phyloP scores from a whole-genome alignment of 2,797 vertebrate genomes.

The Spea hammondii region DNA sequence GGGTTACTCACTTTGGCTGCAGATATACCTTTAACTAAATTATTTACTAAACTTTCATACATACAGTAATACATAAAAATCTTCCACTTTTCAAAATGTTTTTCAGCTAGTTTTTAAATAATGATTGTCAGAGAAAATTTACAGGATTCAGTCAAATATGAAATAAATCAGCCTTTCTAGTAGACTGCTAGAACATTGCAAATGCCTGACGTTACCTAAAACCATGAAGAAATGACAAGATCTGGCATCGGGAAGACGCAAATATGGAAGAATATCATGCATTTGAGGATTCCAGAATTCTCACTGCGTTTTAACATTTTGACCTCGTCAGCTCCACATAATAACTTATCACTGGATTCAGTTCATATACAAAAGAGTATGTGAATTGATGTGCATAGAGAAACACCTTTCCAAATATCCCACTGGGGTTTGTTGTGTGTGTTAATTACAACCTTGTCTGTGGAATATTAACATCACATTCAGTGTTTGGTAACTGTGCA shows the following conservation, averaged over 20 bases:
- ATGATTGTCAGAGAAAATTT: neutral
- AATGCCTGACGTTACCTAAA: neutral
- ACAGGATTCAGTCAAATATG: constrained; percentile 6
- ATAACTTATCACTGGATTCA: constrained; percentile 24
- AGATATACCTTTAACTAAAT: no score
- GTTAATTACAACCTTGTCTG: constrained; percentile 1
- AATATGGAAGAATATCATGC: neutral
- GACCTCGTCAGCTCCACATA: constrained; percentile 25
- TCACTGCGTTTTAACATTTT: constrained; percentile 11
- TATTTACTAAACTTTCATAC: no score
- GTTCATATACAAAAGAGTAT: neutral
- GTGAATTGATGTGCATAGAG: neutral
- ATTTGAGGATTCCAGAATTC: constrained; percentile 4
- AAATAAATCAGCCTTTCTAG: constrained; percentile 5
- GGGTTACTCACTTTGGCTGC: no score
- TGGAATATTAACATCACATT: constrained; percentile 12
- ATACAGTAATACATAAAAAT: no score
- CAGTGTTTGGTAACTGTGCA: neutral
- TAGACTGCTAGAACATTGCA: neutral
- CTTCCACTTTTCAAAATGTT: neutral
- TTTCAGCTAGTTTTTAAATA: neutral
- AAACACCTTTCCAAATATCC: constrained; percentile 22
- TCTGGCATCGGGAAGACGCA: neutral
- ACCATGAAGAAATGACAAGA: constrained; percentile 10
- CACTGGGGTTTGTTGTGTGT: neutral